Conservation (phyloP, 2,797 vertebrate species). For the Halcyon smyrnensis region DNA sequence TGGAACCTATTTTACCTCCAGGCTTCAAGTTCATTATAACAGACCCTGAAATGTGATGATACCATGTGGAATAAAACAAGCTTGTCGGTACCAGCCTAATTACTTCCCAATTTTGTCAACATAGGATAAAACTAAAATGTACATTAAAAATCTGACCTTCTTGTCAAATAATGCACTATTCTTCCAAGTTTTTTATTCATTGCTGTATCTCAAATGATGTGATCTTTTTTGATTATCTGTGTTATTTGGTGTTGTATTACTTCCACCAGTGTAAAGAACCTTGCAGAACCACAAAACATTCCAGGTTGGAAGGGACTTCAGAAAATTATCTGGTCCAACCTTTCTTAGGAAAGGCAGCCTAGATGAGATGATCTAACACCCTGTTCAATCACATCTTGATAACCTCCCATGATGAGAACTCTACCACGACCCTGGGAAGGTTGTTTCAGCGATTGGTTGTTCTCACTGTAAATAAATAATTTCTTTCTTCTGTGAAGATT, state of each 20-base stretch:
- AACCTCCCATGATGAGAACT: rapidly evolving
- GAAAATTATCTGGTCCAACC: background rate
- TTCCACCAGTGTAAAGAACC: background rate
- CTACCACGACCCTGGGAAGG: background rate
- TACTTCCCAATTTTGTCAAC: conserved; percentile 41
- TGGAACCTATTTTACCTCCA: background rate
- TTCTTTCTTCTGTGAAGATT: background rate
- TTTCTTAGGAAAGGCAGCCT: background rate
- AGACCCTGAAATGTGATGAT: background rate
- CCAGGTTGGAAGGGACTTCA: background rate
- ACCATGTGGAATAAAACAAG: conserved; percentile 28
- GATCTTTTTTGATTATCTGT: background rate
- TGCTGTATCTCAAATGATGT: background rate
- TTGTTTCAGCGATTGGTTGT: background rate
- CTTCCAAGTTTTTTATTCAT: background rate
- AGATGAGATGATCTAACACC: background rate
- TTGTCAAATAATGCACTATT: background rate
- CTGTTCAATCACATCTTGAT: background rate
- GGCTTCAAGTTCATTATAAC: conserved; percentile 6
- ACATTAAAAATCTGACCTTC: background rate
- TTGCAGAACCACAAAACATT: background rate
- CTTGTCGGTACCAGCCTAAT: conserved; percentile 48
- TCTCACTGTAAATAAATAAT: background rate
- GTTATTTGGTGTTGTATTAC: background rate
- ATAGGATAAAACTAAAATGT: conserved; percentile 27